phyloP scores from a whole-genome alignment of 2,888 invertebrate genomes.

The Cephus nigrinus region DNA sequence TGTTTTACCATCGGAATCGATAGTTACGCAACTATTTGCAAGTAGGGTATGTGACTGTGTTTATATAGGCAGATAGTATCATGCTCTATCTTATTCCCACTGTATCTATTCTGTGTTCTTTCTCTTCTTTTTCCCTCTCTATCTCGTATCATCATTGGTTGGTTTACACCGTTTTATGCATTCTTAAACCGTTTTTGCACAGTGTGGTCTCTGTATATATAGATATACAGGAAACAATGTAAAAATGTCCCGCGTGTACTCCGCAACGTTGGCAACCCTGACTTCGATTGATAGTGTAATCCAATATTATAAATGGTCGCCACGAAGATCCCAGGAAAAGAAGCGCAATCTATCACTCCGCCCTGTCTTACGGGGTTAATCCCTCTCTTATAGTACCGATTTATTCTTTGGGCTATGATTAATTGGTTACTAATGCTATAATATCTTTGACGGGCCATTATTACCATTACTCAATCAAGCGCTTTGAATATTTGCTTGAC shows the following conservation, averaged over 20 bases:
- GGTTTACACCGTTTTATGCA: not conserved
- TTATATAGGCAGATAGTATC: not conserved
- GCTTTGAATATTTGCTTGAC: not conserved
- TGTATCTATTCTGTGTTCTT: not conserved
- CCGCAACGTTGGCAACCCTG: constrained; percentile 25
- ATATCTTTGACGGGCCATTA: constrained; percentile 25
- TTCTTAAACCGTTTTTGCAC: not conserved
- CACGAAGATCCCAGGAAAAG: constrained; percentile 28
- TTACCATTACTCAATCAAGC: constrained; percentile 18
- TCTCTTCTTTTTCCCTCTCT: not conserved
- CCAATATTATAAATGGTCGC: constrained; percentile 52
- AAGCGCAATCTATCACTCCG: constrained; percentile 48
- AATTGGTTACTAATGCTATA: constrained; percentile 41
- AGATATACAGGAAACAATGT: not conserved
- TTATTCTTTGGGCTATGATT: constrained; percentile 44
- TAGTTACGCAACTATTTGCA: not conserved
- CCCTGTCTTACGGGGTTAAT: constrained; percentile 44
- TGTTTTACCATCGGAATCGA: not conserved
- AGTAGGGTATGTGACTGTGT: not conserved
- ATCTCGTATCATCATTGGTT: not conserved
- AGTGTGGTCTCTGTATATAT: not conserved
- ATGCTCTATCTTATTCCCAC: not conserved
- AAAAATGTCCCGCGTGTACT: not conserved
- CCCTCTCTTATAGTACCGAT: constrained; percentile 48
- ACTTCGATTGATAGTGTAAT: constrained; percentile 54